Evolutionary conservation across 1,140 invertebrate genomes (phyloP), one percentile per base, ranked within the genome.

Genomic region (Caenorhabditis tropicalis): DNA sequence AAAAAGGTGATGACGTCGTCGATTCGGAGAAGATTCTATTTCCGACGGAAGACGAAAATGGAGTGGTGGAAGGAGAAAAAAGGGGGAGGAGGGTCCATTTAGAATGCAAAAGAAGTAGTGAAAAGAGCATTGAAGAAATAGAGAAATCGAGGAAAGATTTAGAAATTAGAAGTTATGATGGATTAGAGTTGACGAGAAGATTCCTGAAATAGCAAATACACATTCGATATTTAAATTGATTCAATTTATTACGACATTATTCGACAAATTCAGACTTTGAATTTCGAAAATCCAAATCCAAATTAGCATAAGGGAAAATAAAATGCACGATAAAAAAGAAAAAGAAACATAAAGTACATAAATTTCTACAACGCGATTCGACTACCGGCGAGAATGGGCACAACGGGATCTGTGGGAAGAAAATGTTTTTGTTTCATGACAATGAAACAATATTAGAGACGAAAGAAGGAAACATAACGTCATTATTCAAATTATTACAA

Each of bases 241-340:
- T 81, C 79, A 81, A 81, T 81, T 81, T 81, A 56, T 56, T 74
- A 74, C 65, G 65, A 74, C 36, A 74, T 43, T 74, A 74, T 36
- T 74, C 65, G 65, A 46, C 36, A 43, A 43, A 74, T 74, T 31
- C 65, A 43, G 33, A 74, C 43, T 5, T 43, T 43, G 36, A 46
- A 24, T 39, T 65, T 65, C 36, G 58, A 36, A 36, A 19, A 19
- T 24, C 29, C 15, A 46, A 4, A 74, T 43, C 36, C 24, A n/a
- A 74, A 74, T 46, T 43, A 74, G 33, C 31, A 65, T 74, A 56
- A 56, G 53, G 12, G 36, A 74, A 19, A n/a, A 74, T 74, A 74
- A 74, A 74, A 74, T 74, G 65, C 65, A 74, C 43, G 65, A 12
- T 74, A 74, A 56, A 74, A 74, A 43, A 21, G 24, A 46, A 46